These are phyloP conservation scores for Centruroides vittatus DNA, from an alignment of 1,140 invertebrate genomes.

Conservation along the genomic window DNA sequence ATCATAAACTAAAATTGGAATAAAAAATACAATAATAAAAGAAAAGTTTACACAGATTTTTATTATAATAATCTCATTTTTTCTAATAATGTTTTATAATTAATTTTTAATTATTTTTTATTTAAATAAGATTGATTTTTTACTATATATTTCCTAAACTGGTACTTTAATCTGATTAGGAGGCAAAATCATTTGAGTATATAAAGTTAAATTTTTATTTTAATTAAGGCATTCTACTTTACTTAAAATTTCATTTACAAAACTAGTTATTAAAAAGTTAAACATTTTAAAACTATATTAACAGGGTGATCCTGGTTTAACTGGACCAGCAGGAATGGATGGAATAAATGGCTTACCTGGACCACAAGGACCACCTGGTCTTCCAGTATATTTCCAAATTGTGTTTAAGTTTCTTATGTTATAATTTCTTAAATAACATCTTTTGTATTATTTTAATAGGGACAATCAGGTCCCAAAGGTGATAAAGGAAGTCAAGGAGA, in stretches of 20 bases:
- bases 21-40: no score
- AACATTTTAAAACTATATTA: not conserved
- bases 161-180: no score
- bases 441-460: conserved; percentile 36
- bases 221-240: no score
- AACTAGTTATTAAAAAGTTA: not conserved
- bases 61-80: no score
- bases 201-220: no score
- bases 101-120: no score
- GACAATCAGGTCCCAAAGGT: conserved; percentile 65
- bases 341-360: conserved; percentile 16
- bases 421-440: not conserved
- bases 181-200: no score
- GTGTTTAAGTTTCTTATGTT: not conserved
- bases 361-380: conserved; percentile 34
- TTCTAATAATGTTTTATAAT: no score
- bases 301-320: conserved; percentile 27
- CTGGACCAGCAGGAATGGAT: conserved; percentile 26
- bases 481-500: conserved; percentile 63
- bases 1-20: no score
- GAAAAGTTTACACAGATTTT: no score
- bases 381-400: conserved; percentile 33
- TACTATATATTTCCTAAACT: no score
- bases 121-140: no score
- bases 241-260: not conserved